A percentile compares a stretch with the other conserved stretches of the same genome.
phyloP scores from a whole-genome alignment of 2,888 invertebrate genomes.

The Hypsopygia costalis region DNA sequence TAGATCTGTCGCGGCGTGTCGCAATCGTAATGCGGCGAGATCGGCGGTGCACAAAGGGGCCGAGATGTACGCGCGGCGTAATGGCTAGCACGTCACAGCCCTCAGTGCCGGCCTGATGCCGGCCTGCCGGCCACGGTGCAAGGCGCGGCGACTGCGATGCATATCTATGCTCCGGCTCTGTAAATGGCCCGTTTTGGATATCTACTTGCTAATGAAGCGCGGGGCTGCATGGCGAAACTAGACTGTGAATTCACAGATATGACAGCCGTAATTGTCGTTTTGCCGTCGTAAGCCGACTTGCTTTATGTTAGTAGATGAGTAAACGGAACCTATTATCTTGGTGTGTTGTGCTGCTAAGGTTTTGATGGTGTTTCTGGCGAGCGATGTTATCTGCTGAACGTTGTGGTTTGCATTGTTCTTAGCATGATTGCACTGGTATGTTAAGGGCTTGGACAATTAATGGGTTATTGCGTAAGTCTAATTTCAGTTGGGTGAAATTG shows the following conservation, averaged over 20 bases:
- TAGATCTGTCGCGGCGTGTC: slow-evolving; percentile 72
- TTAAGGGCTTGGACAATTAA: too few species aligned
- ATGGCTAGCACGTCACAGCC: slow-evolving; percentile 70
- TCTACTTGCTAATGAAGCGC: slow-evolving; percentile 76
- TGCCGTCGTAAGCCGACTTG: slow-evolving; percentile 49
- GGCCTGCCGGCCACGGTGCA: slow-evolving; percentile 35
- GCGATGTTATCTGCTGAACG: slow-evolving; percentile 12
- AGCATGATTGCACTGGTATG: neutral
- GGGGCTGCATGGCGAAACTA: slow-evolving; percentile 59
- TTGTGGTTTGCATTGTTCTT: slow-evolving; percentile 5
- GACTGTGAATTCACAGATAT: slow-evolving; percentile 67
- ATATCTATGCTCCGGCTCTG: slow-evolving; percentile 73
- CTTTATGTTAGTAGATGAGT: slow-evolving; percentile 42
- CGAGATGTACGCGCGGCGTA: slow-evolving; percentile 70
- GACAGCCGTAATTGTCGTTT: slow-evolving; percentile 55
- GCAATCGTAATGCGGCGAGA: slow-evolving; percentile 71
- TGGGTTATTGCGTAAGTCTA: too few species aligned
- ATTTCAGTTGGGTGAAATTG: too few species aligned
- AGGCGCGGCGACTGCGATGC: slow-evolving; percentile 58
- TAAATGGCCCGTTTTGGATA: slow-evolving; percentile 77
- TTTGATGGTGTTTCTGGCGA: slow-evolving; percentile 14
- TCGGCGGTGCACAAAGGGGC: slow-evolving; percentile 71
- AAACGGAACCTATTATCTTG: slow-evolving; percentile 17
- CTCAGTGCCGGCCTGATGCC: slow-evolving; percentile 32
- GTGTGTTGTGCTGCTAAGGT: slow-evolving; percentile 13